Conservation (phyloP, 2,888 invertebrate genomes). For the Cantharis rustica region DNA sequence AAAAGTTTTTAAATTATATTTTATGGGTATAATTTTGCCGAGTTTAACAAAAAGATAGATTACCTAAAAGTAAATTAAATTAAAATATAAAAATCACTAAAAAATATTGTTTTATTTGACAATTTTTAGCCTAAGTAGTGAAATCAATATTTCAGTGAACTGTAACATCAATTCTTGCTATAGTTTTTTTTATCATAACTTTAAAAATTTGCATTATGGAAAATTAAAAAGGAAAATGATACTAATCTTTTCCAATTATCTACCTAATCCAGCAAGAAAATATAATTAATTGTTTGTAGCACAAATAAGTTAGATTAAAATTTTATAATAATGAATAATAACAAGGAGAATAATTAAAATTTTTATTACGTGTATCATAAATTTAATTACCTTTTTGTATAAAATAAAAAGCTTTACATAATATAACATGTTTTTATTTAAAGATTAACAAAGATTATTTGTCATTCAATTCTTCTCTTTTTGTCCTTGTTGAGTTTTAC, state of each 20-base stretch:
- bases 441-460: no score
- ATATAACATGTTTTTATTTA: no score
- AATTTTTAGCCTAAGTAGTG: not conserved
- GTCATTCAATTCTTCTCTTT: no score
- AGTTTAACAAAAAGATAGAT: not conserved
- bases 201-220: not conserved
- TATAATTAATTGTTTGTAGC: not conserved
- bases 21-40: not conserved
- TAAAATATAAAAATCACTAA: not conserved
- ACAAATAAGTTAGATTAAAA: no score
- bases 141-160: not conserved
- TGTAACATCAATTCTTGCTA: not conserved
- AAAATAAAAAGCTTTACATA: not conserved
- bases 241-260: not conserved
- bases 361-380: not conserved
- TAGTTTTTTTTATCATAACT: not conserved
- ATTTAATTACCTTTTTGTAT: not conserved
- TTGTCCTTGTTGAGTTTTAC: no score
- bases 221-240: not conserved
- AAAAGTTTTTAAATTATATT: not conserved
- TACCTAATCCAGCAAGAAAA: not conserved
- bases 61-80: not conserved
- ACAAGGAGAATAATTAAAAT: not conserved
- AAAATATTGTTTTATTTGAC: no score
- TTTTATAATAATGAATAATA: not conserved